These are phyloP conservation scores for Huso huso DNA, from an alignment of 2,797 vertebrate genomes.

Conservation along the genomic window DNA sequence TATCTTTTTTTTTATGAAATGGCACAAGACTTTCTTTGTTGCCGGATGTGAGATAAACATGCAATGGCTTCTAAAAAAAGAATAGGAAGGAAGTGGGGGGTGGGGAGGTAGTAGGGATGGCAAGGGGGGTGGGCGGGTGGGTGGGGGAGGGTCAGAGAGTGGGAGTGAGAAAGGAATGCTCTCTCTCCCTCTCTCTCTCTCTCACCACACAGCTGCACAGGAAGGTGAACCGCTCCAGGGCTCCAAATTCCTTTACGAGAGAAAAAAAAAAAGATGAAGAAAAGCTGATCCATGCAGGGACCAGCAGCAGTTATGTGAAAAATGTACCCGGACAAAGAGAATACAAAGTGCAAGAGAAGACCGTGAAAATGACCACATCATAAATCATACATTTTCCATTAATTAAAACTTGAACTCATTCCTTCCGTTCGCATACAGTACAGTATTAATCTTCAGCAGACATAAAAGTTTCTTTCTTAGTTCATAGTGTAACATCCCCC, in stretches of 20 bases:
- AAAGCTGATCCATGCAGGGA: not conserved
- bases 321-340: not conserved
- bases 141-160: constrained; percentile 50
- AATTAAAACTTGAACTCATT: not conserved
- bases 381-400: not conserved
- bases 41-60: constrained; percentile 93
- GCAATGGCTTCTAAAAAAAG: constrained; percentile 92
- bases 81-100: constrained; percentile 96
- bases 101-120: constrained; percentile 68
- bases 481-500: not conserved
- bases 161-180: constrained; percentile 89
- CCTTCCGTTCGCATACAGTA: not conserved
- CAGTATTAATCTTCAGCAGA: not conserved
- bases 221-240: constrained; percentile 14
- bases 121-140: constrained; percentile 45
- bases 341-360: not conserved
- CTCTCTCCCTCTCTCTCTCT: constrained; percentile 37
- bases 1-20: constrained; percentile 48
- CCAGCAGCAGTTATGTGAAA: constrained; percentile 1
- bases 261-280: not conserved
- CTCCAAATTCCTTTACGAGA: constrained; percentile 4
- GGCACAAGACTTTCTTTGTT: constrained; percentile 91
- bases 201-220: constrained; percentile 15
- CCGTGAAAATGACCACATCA: not conserved
- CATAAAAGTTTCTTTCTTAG: not conserved